Percentiles rank a stretch among this genome's conserved stretches.
These are phyloP conservation scores for Megathymus violae DNA, from an alignment of 1,140 invertebrate species.

Conservation along the genomic window DNA sequence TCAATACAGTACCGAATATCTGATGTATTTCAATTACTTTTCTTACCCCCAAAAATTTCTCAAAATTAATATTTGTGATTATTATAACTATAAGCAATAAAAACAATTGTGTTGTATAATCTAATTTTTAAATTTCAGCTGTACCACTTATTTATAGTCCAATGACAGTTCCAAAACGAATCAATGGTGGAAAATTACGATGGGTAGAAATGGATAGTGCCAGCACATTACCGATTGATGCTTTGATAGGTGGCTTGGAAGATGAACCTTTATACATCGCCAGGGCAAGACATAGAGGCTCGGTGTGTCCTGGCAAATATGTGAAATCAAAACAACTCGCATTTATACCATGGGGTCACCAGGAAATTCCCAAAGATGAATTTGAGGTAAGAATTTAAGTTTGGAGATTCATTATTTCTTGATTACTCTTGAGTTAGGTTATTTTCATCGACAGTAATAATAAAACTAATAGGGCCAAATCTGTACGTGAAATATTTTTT, in stretches of 20 bases:
- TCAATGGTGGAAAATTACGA: slow-evolving; percentile 34
- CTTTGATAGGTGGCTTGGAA: slow-evolving; percentile 87
- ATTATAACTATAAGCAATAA: not conserved
- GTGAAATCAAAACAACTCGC: slow-evolving; percentile 85
- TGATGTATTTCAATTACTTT: no score
- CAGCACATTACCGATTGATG: slow-evolving; percentile 85
- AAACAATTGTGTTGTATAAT: no score
- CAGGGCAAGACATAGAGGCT: slow-evolving; percentile 84
- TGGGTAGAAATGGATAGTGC: slow-evolving; percentile 36
- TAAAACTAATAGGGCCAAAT: no score
- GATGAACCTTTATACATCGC: slow-evolving; percentile 87
- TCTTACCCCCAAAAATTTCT: no score
- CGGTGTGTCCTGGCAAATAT: slow-evolving; percentile 88
- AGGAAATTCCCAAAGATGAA: slow-evolving; percentile 86
- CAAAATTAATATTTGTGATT: no score
- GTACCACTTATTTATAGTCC: not conserved
- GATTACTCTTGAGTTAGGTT: no score
- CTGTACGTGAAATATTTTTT: no score
- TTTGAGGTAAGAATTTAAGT: slow-evolving; percentile 84
- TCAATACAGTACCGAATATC: no score
- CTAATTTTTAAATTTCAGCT: not conserved
- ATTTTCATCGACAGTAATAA: no score
- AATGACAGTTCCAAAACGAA: slow-evolving; percentile 1
- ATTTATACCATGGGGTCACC: slow-evolving; percentile 89
- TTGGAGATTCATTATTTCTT: no score